A percentile compares a stretch with the other conserved stretches of the same genome.
Evolutionary conservation across 2,797 vertebrate genomes (phyloP).

Genomic region (Gymnoscopelus braueri): DNA sequence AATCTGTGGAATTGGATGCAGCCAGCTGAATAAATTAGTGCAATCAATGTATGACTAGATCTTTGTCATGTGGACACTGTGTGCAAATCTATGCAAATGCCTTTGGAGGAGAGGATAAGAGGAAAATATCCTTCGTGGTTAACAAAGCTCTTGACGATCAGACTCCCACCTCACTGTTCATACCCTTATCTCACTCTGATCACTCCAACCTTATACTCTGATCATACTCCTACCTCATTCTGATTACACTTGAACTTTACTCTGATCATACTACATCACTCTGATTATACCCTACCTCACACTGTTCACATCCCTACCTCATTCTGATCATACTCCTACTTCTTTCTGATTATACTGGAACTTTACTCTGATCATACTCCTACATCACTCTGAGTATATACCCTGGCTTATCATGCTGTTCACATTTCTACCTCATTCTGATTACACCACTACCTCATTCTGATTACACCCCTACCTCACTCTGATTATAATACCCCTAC

Average conservation of each 20-base stretch:
- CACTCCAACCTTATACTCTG: conserved; percentile 2
- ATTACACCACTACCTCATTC: too few relatives aligned
- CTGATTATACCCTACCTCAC: too few relatives aligned
- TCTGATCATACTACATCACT: too few relatives aligned
- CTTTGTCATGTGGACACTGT: conserved; percentile 69
- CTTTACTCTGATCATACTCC: too few relatives aligned
- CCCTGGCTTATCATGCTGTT: too few relatives aligned
- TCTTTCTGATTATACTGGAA: too few relatives aligned
- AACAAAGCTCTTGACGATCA: conserved; percentile 69
- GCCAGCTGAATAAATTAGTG: conserved; percentile 74
- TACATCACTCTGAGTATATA: too few relatives aligned
- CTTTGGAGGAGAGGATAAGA: conserved; percentile 68
- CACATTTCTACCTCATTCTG: too few relatives aligned
- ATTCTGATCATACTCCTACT: too few relatives aligned
- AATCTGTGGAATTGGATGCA: conserved; percentile 68
- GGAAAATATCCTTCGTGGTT: conserved; percentile 58
- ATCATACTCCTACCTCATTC: conserved; percentile 49
- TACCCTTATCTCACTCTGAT: background rate
- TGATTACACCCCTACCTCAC: too few relatives aligned
- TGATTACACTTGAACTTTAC: too few relatives aligned
- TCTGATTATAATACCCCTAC: conserved; percentile 19
- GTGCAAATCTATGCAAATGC: conserved; percentile 75
- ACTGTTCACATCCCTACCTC: too few relatives aligned
- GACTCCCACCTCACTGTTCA: conserved; percentile 36
- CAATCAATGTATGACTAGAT: conserved; percentile 75